Evolutionary conservation across 2,797 vertebrate species (phyloP).

Genomic region (Protonibea diacanthus): DNA sequence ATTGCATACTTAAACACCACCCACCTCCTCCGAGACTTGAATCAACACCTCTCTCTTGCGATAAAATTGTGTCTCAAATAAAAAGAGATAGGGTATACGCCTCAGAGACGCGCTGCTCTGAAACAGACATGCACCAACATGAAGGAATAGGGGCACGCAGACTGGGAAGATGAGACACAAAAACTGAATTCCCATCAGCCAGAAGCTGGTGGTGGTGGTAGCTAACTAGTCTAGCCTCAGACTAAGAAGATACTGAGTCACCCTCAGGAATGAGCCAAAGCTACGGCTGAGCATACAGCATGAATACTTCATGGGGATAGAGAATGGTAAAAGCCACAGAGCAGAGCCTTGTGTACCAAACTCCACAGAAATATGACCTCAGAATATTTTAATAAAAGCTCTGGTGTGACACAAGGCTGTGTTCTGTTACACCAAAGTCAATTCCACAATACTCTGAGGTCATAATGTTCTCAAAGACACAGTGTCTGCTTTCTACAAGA

Average conservation of each 20-base stretch:
- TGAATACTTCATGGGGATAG: conserved; percentile 51
- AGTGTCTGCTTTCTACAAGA: background rate
- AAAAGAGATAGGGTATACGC: conserved; percentile 20
- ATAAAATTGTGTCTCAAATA: conserved; percentile 37
- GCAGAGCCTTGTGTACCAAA: conserved; percentile 10
- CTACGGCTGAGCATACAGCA: conserved; percentile 13
- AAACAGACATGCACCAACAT: conserved; percentile 48
- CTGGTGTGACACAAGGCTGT: conserved; percentile 6
- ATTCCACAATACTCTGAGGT: conserved; percentile 21
- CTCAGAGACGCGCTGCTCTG: conserved; percentile 10
- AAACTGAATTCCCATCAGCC: conserved; percentile 51
- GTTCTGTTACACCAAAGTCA: conserved; percentile 15
- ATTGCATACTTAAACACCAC: conserved; percentile 40
- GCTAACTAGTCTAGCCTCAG: conserved; percentile 41
- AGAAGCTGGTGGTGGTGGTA: conserved; percentile 30
- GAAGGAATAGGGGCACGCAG: conserved; percentile 58
- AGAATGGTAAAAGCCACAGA: conserved; percentile 10
- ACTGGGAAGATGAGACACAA: conserved; percentile 27
- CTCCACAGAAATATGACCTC: conserved; percentile 27
- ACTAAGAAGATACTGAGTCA: conserved; percentile 37
- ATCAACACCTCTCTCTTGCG: conserved; percentile 32
- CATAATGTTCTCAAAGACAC: conserved; percentile 4
- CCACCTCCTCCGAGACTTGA: conserved; percentile 7
- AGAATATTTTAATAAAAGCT: conserved; percentile 45
- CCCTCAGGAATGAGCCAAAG: conserved; percentile 29